Conservation (phyloP, 2,797 vertebrate genomes). For the Helicolenus hilgendorfi region DNA sequence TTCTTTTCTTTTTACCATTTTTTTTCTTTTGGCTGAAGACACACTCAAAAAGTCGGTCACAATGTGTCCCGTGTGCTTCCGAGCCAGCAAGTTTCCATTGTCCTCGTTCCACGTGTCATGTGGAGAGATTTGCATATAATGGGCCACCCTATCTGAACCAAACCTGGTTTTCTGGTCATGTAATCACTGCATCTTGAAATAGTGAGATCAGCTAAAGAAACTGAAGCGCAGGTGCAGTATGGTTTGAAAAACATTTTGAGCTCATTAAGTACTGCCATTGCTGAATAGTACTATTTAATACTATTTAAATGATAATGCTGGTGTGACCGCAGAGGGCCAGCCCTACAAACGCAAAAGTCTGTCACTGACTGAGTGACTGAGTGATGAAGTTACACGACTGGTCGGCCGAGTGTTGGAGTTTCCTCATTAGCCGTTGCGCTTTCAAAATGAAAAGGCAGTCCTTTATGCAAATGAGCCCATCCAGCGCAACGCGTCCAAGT, state of each 20-base stretch:
- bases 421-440: no score
- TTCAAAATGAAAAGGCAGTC: no score
- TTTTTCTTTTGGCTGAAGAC: background rate
- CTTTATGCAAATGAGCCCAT: no score
- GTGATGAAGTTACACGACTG: no score
- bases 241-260: background rate
- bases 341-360: no score
- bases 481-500: no score
- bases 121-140: constrained; percentile 48
- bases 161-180: constrained; percentile 16
- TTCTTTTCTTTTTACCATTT: background rate
- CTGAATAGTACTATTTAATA: background rate
- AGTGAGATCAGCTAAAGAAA: background rate
- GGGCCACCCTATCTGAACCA: constrained; percentile 25
- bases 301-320: no score
- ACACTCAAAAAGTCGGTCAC: constrained; percentile 50
- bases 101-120: constrained; percentile 55
- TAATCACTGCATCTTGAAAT: background rate
- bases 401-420: no score
- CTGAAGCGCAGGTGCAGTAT: background rate
- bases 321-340: no score
- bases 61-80: constrained; percentile 44
- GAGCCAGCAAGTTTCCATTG: constrained; percentile 58
- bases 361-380: no score
- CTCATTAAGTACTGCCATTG: background rate